Base-by-base conservation (phyloP, 2,797 vertebrate genomes). In the Oreochromis grahami region DNA sequence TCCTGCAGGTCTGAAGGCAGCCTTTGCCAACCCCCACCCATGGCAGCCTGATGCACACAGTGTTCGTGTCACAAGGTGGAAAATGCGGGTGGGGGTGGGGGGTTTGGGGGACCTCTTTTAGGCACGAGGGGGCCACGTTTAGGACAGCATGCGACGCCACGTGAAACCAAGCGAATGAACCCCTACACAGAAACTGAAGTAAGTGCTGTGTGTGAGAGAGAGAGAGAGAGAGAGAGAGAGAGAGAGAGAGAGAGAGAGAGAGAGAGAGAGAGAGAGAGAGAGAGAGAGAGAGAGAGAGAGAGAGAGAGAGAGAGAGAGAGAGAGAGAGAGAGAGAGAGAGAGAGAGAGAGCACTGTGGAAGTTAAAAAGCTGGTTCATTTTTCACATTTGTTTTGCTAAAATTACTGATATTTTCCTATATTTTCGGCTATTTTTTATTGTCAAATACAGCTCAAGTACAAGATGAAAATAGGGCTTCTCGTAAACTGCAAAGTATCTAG, bases 1-100 rank as follows among this genome's bases (percentile, higher is more conserved):
- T 90, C 91, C 91, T 89, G 89, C 88, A 83, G 89, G 81, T 92
- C 89, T 87, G 88, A 79, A 80, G 76, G 55, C 86, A 86, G 86
- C 72, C 56, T 72, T 65, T 80, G 77, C 93, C 81, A 86, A 79
- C 63, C 82, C 68, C 80, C 68, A 81, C 86, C 83, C 84, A 24
- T 65, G 55, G 81, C 84, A 89, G 85, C 85, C 87, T 77, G 81
- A 60, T 15, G 82, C 81, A 79, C 74, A 34, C 45, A 19, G 80
- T 29, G 78, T 55, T 82, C 65, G 41, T 78, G 48, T 88, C 85
- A 76, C 53, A 52, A 81, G 88, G 89, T 76, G 85, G 77, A 68
- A 36, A 43, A 83, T 9, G 19, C 13, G 72, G 53, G 63, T 50
- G 11, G 60, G 60, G 34, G 34, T 2, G 38, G 2, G 36, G 60